A percentile compares a stretch with the other conserved stretches of the same genome.
These are phyloP conservation scores for Sebastes vulpes DNA, from an alignment of 2,797 vertebrate species.

Conservation along the genomic window DNA sequence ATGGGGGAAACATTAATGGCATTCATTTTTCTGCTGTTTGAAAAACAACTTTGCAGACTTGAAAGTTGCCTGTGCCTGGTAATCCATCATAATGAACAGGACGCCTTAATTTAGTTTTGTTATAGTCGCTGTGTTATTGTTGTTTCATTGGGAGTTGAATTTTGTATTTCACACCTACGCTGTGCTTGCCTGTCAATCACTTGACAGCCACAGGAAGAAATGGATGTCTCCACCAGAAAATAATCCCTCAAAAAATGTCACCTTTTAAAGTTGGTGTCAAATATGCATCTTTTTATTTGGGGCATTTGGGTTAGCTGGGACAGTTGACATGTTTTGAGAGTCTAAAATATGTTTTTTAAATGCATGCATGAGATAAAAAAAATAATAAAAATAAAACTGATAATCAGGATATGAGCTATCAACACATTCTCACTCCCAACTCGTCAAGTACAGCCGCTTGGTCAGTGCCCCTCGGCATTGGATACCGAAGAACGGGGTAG, in stretches of 20 bases:
- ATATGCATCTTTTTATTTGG: neutral
- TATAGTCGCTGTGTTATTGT: constrained; percentile 40
- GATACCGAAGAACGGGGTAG: too few relatives aligned
- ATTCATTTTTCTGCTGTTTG: constrained; percentile 44
- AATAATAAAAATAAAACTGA: neutral
- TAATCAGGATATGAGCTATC: neutral
- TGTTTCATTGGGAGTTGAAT: constrained; percentile 39
- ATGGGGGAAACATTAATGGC: constrained; percentile 23
- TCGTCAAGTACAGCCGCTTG: neutral
- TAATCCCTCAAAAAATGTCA: constrained; percentile 28
- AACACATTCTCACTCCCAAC: neutral
- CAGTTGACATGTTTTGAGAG: neutral
- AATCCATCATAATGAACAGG: constrained; percentile 58
- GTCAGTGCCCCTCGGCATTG: neutral
- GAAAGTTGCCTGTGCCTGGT: constrained; percentile 51
- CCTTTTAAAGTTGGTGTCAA: constrained; percentile 29
- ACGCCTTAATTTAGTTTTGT: constrained; percentile 55
- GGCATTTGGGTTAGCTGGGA: neutral
- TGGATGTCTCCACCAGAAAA: constrained; percentile 19
- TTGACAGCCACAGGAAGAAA: constrained; percentile 11
- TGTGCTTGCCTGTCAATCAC: constrained; percentile 49
- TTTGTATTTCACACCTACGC: constrained; percentile 43
- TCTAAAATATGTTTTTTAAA: neutral
- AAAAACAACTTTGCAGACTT: constrained; percentile 54
- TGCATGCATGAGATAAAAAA: neutral